Evolutionary conservation across 2,113 vertebrate species (phyloP), one percentile per base, ranked within the genome.

Genomic region (Carassius auratus): DNA sequence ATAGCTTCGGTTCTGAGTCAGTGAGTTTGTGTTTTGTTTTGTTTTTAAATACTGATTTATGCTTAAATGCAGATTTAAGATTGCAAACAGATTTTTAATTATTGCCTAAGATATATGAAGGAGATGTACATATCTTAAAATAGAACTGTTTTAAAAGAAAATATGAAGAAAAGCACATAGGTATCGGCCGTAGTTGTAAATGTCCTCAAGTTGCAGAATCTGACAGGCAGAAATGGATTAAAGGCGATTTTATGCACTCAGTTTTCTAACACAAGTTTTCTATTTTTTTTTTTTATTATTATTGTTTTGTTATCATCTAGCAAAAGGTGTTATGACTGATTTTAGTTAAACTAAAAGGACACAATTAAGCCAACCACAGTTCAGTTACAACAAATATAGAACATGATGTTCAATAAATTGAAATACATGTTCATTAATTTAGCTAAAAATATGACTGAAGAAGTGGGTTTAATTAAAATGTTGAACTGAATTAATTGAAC

Each of bases 51-150:
- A 84, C 64, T 81, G 75, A 84, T 83, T 85, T 57, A 74, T 48
- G 59, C 71, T 57, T 76, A 69, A 38, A 82, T 74, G 59, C 83
- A 69, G 77, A 71, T 59, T 84, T 76, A 80, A 45, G 79, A 76
- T 71, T 80, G 38, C 57, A 68, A 57, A 84, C 62, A 59, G 36
- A 48, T 85, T 86, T 89, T 80, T 77, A 88, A 87, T 76, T 86
- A 86, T 86, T 89, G 83, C 89, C 84, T 77, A 88, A 88, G 85
- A 84, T 87, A 78, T 87, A 88, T 84, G 78, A 74, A 86, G 74
- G 78, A 84, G 33, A 74, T 90, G 83, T 89, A 89, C 69, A 90
- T 88, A 81, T 89, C 61, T 59, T 79, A 59, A 55, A 86, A 81
- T 68, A 21, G 64, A 85, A 36, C 74, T 84, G 75, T 85, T 88